These are phyloP conservation scores for Chaetops frenatus DNA, from an alignment of 2,113 vertebrate species.

Conservation along the genomic window DNA sequence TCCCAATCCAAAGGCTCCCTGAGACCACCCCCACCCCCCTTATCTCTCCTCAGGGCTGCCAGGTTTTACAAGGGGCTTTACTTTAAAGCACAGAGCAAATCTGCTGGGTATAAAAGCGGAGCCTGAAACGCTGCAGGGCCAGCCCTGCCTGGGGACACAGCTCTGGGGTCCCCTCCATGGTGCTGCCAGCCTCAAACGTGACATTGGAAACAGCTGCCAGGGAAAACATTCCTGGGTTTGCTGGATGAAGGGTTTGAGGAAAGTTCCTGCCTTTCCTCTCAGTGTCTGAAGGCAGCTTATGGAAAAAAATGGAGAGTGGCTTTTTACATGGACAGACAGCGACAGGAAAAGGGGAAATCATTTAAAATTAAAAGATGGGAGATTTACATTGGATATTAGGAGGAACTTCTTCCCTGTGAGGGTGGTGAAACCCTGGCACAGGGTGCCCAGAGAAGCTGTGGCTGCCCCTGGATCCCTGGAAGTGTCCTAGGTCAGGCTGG, in stretches of 20 bases:
- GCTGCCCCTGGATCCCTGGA: not conserved
- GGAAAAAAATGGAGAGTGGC: not conserved
- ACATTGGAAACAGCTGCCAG: not conserved
- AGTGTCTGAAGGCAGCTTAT: not conserved
- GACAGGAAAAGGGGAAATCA: not conserved
- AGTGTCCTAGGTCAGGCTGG: accelerated
- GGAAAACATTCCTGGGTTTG: not conserved
- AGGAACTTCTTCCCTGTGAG: not conserved
- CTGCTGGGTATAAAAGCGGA: accelerated
- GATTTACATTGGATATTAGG: not conserved
- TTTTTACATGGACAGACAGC: not conserved
- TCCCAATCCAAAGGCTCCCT: not conserved
- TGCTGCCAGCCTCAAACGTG: accelerated
- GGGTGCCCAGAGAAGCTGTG: not conserved
- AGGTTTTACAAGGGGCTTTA: not conserved
- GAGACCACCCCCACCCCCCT: not conserved
- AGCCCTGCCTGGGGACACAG: not conserved
- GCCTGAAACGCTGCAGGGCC: not conserved
- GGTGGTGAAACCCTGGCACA: not conserved
- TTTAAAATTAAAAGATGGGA: not conserved
- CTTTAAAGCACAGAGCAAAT: not conserved
- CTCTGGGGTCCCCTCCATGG: not conserved
- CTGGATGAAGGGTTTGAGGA: not conserved
- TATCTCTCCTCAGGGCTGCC: not conserved
- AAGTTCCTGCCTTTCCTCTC: not conserved